Percentiles rank a stretch among this genome's conserved stretches.
Evolutionary conservation across 2,797 vertebrate species (phyloP).

Genomic region (Semotilus atromaculatus): DNA sequence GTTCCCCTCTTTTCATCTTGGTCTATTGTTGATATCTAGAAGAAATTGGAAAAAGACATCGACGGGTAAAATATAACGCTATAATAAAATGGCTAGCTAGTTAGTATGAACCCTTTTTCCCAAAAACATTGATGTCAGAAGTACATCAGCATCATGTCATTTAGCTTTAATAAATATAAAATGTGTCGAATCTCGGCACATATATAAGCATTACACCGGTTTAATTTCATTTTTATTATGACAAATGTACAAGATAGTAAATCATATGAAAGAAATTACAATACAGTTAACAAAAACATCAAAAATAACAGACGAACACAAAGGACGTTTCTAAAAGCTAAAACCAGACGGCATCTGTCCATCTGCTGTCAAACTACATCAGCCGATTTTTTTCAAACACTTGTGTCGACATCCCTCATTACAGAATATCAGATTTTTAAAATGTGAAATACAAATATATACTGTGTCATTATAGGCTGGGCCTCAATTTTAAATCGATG

Average conservation of each 20-base stretch:
- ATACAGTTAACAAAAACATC: slow-evolving; percentile 84
- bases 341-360: slow-evolving; percentile 74
- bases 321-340: slow-evolving; percentile 79
- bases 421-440: not conserved
- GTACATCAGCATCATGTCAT: not conserved
- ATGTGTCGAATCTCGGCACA: not conserved
- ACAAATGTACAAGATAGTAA: slow-evolving; percentile 94
- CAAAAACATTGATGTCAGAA: not conserved
- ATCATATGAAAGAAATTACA: slow-evolving; percentile 93
- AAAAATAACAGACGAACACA: slow-evolving; percentile 83
- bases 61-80: not conserved
- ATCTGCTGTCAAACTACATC: slow-evolving; percentile 67
- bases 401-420: slow-evolving; percentile 31
- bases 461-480: slow-evolving; percentile 23
- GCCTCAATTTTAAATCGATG: not conserved
- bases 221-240: slow-evolving; percentile 89
- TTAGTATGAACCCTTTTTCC: not conserved
- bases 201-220: slow-evolving; percentile 55
- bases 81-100: not conserved
- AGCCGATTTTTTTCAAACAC: slow-evolving; percentile 52
- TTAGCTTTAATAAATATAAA: not conserved
- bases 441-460: slow-evolving; percentile 43
- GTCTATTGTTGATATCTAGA: not conserved
- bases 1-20: not conserved
- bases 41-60: not conserved